These are phyloP conservation scores for Sminthurides bifidus DNA, from an alignment of 1,140 invertebrate species.

Conservation along the genomic window DNA sequence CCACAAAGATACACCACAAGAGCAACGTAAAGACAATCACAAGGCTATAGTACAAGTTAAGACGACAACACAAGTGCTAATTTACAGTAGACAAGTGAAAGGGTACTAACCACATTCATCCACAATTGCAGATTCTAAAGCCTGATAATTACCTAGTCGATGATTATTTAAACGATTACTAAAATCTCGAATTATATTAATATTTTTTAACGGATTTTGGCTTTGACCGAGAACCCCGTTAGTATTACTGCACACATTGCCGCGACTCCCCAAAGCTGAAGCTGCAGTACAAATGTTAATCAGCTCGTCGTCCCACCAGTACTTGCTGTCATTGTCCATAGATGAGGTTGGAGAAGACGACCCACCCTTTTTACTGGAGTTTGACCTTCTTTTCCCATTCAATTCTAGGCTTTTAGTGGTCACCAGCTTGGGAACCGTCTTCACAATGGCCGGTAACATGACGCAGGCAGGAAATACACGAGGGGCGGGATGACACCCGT, in stretches of 20 bases:
- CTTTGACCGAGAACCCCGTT: not conserved
- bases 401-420: no score
- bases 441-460: conserved; percentile 27
- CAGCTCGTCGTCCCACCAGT: conserved; percentile 10
- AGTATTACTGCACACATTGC: not conserved
- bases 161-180: conserved; percentile 1
- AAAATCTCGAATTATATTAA: conserved; percentile 8
- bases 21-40: no score
- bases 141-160: not conserved
- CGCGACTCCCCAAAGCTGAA: not conserved
- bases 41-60: no score
- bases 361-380: conserved; percentile 22
- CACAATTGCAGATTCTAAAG: not conserved
- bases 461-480: conserved; percentile 46
- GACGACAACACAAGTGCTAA: no score
- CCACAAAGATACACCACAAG: not conserved
- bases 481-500: conserved; percentile 56
- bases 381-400: no score
- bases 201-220: conserved; percentile 2
- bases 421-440: conserved; percentile 20
- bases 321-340: conserved; percentile 15
- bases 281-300: no score
- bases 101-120: conserved; percentile 3
- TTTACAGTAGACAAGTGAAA: no score
- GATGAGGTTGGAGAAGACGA: not conserved